These are phyloP conservation scores for Cacoxenus indagator DNA, from an alignment of 2,888 invertebrate species.

Conservation along the genomic window DNA sequence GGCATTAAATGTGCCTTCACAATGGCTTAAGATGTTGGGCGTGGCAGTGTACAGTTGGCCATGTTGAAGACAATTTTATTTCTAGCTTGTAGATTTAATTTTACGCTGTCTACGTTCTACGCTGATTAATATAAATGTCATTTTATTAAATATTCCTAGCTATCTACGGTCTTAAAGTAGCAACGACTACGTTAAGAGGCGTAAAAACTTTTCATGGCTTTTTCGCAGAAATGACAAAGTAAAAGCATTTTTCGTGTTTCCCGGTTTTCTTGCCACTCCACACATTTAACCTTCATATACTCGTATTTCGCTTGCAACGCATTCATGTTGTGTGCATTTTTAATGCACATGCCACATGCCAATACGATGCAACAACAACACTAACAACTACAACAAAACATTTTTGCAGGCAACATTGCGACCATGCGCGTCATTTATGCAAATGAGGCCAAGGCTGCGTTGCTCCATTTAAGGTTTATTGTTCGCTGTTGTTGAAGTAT, in stretches of 20 bases:
- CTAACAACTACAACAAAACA: neutral
- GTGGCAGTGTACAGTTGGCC: neutral
- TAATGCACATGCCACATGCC: neutral
- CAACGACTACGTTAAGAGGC: too few species aligned
- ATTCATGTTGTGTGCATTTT: neutral
- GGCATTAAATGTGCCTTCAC: neutral
- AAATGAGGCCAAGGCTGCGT: conserved; percentile 59
- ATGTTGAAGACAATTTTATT: neutral
- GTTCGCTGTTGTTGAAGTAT: conserved; percentile 23
- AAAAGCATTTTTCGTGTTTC: neutral
- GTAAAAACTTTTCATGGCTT: too few species aligned
- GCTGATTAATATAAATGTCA: neutral
- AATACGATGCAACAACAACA: neutral
- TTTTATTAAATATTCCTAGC: neutral
- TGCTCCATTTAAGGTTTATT: conserved; percentile 48
- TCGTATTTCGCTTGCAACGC: neutral
- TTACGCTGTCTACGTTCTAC: neutral
- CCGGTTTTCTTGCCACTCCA: too few species aligned
- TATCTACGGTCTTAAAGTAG: too few species aligned
- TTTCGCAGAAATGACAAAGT: neutral
- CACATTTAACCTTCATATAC: too few species aligned
- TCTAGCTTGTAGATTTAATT: neutral
- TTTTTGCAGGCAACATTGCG: neutral
- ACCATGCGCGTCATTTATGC: conserved; percentile 52
- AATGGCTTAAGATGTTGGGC: neutral